These are phyloP conservation scores for Lampris megalopsis DNA, from an alignment of 2,113 vertebrate species.

Conservation along the genomic window DNA sequence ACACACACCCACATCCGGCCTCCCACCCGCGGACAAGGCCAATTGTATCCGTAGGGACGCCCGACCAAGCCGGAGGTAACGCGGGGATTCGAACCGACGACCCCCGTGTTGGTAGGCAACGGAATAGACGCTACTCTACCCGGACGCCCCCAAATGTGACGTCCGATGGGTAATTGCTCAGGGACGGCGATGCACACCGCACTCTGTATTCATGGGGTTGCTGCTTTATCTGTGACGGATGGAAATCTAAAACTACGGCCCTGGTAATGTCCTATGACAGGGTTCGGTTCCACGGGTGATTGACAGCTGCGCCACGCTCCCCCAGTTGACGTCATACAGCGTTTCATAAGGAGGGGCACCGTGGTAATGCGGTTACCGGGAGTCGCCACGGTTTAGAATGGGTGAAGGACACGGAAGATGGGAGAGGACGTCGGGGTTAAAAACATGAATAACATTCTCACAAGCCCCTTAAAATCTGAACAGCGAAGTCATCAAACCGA, in stretches of 20 bases:
- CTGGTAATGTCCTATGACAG: constrained; percentile 37
- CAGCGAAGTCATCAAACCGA: constrained; percentile 16
- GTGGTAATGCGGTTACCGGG: constrained; percentile 22
- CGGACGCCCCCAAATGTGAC: no score
- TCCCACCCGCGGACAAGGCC: no score
- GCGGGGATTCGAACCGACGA: no score
- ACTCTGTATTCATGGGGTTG: constrained; percentile 57
- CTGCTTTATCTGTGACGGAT: constrained; percentile 57
- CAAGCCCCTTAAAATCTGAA: not conserved
- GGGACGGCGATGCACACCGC: constrained; percentile 35
- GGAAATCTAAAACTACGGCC: constrained; percentile 30
- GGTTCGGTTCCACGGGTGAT: constrained; percentile 54
- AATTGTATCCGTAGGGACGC: no score
- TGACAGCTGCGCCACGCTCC: constrained; percentile 42
- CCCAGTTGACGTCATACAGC: constrained; percentile 30
- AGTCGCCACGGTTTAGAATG: constrained; percentile 2
- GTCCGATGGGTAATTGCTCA: constrained; percentile 53
- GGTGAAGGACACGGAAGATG: constrained; percentile 15
- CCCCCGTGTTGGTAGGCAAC: no score
- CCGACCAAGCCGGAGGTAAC: no score
- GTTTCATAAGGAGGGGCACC: not conserved
- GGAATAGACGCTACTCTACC: no score
- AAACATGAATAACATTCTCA: constrained; percentile 15
- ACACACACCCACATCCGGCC: no score
- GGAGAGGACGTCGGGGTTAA: constrained; percentile 19